Evolutionary conservation across 2,888 invertebrate species (phyloP), one percentile per base, ranked within the genome.

Genomic region (Dynastes maya): DNA sequence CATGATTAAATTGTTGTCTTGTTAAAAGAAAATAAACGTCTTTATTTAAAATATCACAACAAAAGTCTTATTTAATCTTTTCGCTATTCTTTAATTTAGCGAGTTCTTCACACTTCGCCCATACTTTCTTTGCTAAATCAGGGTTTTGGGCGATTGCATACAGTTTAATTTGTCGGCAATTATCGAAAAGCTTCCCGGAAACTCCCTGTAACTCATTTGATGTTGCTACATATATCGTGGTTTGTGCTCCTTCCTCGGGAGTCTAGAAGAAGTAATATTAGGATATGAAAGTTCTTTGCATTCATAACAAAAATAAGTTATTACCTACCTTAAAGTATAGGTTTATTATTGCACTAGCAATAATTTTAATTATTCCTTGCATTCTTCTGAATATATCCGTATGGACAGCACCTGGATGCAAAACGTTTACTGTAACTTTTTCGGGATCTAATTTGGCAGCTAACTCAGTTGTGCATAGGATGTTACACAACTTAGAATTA

Each of bases 91-190:
- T 51, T 53, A 79, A 40, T 51, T 77, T 74, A 13, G 67, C 77
- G 80, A 96, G 88, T 81, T 92, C 91, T 83, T 95, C 94, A 49
- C 96, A 95, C 79, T 94, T 91, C 84, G 95, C 94, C 97, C 97
- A 98, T 67, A 97, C 88, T 84, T 94, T 94, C 83, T 92, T 92
- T 8, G 94, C 95, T 75, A 93, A 92, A 0, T 91, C 91, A 88
- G 92, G 90, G 85, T 95, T 93, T 83, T 91, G 90, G 0, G 91
- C 93, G 0, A 91, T 90, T 0, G 88, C 85, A 1, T 92, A 92
- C 9, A 95, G 84, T 0, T 90, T 87, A 71, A 91, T 90, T 84
- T 94, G 93, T 85, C 91, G 91, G 85, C 96, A 96, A 85, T 97
- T 96, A 82, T 93, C 92, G 84, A 92, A 97, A 85, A 96, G 96